Conservation (phyloP, 1,140 invertebrate species). For the Drosophila athabasca region DNA sequence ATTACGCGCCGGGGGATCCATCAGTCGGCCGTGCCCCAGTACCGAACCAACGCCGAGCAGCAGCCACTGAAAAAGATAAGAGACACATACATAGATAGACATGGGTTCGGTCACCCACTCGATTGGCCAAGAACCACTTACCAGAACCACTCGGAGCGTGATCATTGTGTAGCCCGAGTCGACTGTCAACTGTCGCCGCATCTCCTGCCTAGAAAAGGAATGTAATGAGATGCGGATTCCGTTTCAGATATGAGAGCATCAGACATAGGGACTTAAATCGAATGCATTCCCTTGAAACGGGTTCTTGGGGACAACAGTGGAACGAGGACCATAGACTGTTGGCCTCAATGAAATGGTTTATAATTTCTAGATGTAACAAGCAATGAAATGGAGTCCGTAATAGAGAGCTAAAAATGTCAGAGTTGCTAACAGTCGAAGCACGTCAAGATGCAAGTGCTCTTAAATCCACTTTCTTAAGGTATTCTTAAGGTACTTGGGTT, state of each 20-base stretch:
- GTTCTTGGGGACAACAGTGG: conserved; percentile 41
- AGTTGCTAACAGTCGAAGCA: too few relatives aligned
- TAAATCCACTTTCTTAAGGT: too few relatives aligned
- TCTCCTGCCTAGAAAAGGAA: conserved; percentile 33
- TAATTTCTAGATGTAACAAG: neutral
- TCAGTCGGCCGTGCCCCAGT: conserved; percentile 90
- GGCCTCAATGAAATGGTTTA: too few relatives aligned
- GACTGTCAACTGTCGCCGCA: conserved; percentile 25
- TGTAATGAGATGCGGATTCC: conserved; percentile 21
- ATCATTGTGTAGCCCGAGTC: conserved; percentile 15
- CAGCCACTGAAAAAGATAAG: neutral
- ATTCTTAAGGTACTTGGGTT: too few relatives aligned
- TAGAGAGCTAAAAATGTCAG: too few relatives aligned
- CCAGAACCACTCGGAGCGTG: conserved; percentile 46
- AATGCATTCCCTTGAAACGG: conserved; percentile 49
- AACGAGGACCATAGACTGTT: neutral
- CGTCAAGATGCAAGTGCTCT: too few relatives aligned
- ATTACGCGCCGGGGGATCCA: conserved; percentile 96
- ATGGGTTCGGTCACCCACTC: neutral
- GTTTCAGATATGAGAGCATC: conserved; percentile 2
- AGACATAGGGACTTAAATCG: conserved; percentile 34
- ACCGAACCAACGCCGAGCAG: conserved; percentile 61
- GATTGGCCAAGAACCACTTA: conserved; percentile 23
- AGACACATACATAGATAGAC: neutral
- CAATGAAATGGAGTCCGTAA: too few relatives aligned